These are phyloP conservation scores for Tipula vernalis DNA, from an alignment of 2,888 invertebrate species.

Conservation along the genomic window DNA sequence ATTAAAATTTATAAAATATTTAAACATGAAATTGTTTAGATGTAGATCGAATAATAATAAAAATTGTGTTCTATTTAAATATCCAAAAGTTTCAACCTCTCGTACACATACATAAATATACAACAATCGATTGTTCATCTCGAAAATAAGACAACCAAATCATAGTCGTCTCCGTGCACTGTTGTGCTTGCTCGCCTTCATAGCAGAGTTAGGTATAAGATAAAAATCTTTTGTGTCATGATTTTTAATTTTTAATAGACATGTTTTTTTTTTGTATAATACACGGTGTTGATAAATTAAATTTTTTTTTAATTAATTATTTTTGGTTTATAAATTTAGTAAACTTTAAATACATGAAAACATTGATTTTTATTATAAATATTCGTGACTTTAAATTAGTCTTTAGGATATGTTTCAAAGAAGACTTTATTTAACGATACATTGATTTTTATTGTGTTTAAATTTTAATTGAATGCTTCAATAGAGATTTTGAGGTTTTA, in stretches of 20 bases:
- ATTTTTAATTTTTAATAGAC: background rate
- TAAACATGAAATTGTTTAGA: background rate
- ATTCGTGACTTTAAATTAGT: background rate
- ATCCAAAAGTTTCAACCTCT: background rate
- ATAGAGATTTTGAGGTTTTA: too few relatives aligned
- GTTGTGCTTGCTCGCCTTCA: background rate
- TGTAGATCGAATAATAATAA: background rate
- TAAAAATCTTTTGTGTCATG: background rate
- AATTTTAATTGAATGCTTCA: too few relatives aligned
- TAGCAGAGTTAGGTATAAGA: background rate
- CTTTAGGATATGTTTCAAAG: background rate
- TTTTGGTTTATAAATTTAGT: background rate
- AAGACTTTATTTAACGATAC: too few relatives aligned
- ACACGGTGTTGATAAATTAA: background rate
- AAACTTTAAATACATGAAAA: background rate
- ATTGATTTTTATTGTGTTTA: too few relatives aligned
- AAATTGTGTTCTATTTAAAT: background rate
- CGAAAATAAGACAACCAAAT: background rate
- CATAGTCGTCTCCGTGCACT: background rate
- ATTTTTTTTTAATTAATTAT: background rate
- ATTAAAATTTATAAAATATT: background rate
- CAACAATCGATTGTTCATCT: background rate
- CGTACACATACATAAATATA: background rate
- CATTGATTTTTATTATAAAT: background rate
- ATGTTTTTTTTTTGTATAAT: background rate